Evolutionary conservation across 2,797 vertebrate species (phyloP).

Genomic region (Pseudomugil tenellus): DNA sequence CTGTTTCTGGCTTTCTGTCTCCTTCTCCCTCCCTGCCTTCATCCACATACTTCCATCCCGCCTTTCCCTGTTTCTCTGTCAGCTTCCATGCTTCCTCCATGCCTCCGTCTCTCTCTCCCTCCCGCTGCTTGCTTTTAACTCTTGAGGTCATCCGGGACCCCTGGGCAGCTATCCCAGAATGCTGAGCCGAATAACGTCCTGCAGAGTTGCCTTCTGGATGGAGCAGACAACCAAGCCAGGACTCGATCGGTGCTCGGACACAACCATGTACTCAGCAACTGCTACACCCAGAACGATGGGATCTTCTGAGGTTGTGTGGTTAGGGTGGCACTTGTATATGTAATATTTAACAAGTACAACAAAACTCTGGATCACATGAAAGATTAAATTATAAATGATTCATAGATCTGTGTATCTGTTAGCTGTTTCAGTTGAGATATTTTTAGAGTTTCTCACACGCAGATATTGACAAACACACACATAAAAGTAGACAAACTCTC

Average conservation of each 20-base stretch:
- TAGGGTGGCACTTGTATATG: constrained; percentile 16
- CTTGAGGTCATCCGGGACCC: constrained; percentile 84
- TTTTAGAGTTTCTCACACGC: constrained; percentile 1
- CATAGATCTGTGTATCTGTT: background rate
- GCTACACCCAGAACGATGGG: constrained; percentile 27
- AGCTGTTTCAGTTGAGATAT: background rate
- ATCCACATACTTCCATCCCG: constrained; percentile 58
- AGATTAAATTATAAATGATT: constrained; percentile 26
- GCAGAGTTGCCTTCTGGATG: constrained; percentile 84
- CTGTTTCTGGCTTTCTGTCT: constrained; percentile 3
- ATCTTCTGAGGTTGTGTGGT: constrained; percentile 39
- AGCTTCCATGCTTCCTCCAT: constrained; percentile 73
- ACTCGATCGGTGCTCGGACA: constrained; percentile 66
- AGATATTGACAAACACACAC: too few species aligned
- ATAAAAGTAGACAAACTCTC: background rate
- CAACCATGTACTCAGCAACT: constrained; percentile 59
- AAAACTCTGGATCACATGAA: constrained; percentile 25
- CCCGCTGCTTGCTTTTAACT: constrained; percentile 86
- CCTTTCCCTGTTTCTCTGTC: constrained; percentile 65
- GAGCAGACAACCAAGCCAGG: constrained; percentile 71
- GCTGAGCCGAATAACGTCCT: constrained; percentile 78
- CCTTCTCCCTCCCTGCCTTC: constrained; percentile 24
- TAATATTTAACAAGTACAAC: constrained; percentile 5
- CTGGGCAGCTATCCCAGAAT: constrained; percentile 85
- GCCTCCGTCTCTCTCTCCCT: constrained; percentile 75